phyloP scores from a whole-genome alignment of 2,888 invertebrate species.

The Plagodis dolabraria region DNA sequence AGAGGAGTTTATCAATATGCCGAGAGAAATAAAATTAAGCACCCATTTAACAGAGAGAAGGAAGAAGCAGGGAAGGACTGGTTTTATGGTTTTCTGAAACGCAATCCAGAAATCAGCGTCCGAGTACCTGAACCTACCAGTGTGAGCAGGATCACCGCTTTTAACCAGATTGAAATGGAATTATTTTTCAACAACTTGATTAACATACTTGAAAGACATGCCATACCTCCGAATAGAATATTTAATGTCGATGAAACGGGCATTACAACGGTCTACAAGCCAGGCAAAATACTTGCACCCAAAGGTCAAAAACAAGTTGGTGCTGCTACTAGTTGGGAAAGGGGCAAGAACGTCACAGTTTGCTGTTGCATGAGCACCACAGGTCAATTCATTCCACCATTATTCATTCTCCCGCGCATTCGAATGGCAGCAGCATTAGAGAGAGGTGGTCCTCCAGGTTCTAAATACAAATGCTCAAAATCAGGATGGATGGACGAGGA shows the following conservation, averaged over 20 bases:
- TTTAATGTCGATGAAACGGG: slow-evolving; percentile 1
- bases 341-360: slow-evolving; percentile 1
- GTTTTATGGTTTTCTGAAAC: background rate
- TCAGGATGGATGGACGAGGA: too few relatives aligned
- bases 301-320: slow-evolving; percentile 1
- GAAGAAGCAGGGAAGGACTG: background rate
- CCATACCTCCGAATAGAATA: slow-evolving; percentile 1
- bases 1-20: slow-evolving; percentile 1
- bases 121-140: background rate
- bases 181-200: background rate
- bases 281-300: background rate
- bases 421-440: too few relatives aligned
- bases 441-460: too few relatives aligned
- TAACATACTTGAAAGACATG: background rate
- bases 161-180: background rate
- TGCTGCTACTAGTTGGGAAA: slow-evolving; percentile 2
- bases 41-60: background rate
- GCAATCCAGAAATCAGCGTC: background rate
- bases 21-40: background rate
- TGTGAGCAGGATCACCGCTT: background rate
- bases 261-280: background rate
- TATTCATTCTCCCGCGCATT: too few relatives aligned
- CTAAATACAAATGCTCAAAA: too few relatives aligned
- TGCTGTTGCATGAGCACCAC: slow-evolving; percentile 7
- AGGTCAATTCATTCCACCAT: too few relatives aligned